phyloP scores from a whole-genome alignment of 2,113 vertebrate species.

The Telmatochromis bifrenatus region DNA sequence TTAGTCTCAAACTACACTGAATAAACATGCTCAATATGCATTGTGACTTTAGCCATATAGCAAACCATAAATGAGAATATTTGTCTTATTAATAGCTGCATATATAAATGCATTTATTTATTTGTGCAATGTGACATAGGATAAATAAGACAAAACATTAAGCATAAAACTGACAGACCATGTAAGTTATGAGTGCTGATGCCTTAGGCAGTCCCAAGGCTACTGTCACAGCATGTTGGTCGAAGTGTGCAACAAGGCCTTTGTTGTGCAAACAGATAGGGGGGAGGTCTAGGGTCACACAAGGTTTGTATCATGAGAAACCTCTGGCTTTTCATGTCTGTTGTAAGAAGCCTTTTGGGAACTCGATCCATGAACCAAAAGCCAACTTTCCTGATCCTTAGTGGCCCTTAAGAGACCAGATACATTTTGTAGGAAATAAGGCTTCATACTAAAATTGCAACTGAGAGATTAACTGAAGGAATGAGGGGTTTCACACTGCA shows the following conservation, averaged over 20 bases:
- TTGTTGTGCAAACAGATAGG: constrained; percentile 25
- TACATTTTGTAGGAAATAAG: neutral
- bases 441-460: neutral
- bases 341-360: neutral
- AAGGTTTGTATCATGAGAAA: constrained; percentile 4
- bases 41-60: neutral
- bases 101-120: neutral
- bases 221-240: constrained; percentile 18
- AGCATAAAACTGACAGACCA: neutral
- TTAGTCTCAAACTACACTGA: neutral
- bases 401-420: neutral
- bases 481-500: neutral
- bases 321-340: constrained; percentile 22
- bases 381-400: neutral
- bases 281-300: constrained; percentile 9
- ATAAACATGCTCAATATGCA: neutral
- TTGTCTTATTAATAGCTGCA: neutral
- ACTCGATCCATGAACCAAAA: neutral
- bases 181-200: neutral
- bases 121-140: neutral
- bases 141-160: neutral
- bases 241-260: constrained; percentile 17
- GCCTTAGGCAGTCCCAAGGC: constrained; percentile 29
- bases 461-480: constrained; percentile 1
- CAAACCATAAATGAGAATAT: neutral